These are phyloP conservation scores for Magallana nippona DNA, from an alignment of 2,888 invertebrate genomes.

Conservation along the genomic window DNA sequence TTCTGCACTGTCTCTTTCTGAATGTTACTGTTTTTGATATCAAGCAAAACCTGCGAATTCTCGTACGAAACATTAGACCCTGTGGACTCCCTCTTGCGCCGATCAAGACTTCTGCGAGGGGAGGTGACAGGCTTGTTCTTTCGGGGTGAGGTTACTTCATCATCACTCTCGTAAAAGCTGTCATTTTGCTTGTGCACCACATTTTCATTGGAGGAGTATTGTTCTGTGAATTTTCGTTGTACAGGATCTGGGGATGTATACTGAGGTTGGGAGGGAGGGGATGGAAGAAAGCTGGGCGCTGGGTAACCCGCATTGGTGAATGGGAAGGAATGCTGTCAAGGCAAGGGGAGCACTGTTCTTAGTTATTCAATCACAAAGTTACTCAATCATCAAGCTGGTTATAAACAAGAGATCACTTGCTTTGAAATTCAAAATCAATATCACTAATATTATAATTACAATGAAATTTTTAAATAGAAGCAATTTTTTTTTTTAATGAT, in stretches of 20 bases:
- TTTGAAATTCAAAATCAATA: not conserved
- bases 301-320: conserved; percentile 44
- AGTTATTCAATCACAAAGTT: not conserved
- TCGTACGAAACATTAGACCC: conserved; percentile 62
- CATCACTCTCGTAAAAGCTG: conserved; percentile 74
- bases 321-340: conserved; percentile 51
- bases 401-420: conserved; percentile 5
- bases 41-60: conserved; percentile 60
- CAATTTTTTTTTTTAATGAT: not conserved
- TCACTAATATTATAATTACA: not conserved
- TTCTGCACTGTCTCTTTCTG: conserved; percentile 40
- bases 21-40: conserved; percentile 56
- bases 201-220: conserved; percentile 46
- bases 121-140: conserved; percentile 59
- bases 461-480: not conserved
- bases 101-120: conserved; percentile 54
- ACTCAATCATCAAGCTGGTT: conserved; percentile 5
- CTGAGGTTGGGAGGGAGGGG: conserved; percentile 39
- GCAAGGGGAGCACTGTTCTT: conserved; percentile 19
- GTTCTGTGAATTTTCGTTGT: conserved; percentile 47
- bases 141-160: conserved; percentile 53
- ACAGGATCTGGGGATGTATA: conserved; percentile 46
- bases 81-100: conserved; percentile 34
- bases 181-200: conserved; percentile 59
- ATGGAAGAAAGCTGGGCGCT: conserved; percentile 45